These are phyloP conservation scores for Vidua chalybeata DNA, from an alignment of 2,113 vertebrate species.

Conservation along the genomic window DNA sequence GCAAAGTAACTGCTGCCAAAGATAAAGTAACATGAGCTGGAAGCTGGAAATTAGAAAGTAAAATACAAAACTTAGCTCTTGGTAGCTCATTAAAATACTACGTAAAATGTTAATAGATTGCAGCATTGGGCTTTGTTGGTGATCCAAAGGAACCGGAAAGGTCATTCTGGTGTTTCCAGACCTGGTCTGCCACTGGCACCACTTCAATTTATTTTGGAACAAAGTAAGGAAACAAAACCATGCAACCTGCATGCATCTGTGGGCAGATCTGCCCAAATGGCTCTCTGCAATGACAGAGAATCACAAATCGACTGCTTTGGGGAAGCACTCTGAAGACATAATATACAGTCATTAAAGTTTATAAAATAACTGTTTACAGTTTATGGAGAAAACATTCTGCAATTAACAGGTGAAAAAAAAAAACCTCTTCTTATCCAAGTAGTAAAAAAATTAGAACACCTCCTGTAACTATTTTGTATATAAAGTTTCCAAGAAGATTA, in stretches of 20 bases:
- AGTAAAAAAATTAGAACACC: not conserved
- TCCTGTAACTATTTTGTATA: not conserved
- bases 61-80: not conserved
- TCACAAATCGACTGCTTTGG: not conserved
- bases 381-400: not conserved
- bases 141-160: slow-evolving; percentile 19
- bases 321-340: not conserved
- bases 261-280: not conserved
- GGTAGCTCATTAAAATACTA: slow-evolving; percentile 26
- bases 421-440: not conserved
- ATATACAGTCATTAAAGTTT: slow-evolving; percentile 26
- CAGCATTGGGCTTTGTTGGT: not conserved
- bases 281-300: not conserved
- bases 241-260: not conserved
- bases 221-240: not conserved
- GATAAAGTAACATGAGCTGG: slow-evolving; percentile 14
- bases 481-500: slow-evolving; percentile 23
- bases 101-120: not conserved
- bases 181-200: not conserved
- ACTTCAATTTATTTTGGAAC: not conserved
- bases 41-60: slow-evolving; percentile 13
- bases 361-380: slow-evolving; percentile 13
- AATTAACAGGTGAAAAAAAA: not conserved
- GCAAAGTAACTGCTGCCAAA: slow-evolving; percentile 5
- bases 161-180: not conserved